Percentiles rank a stretch among this genome's conserved stretches.
These are phyloP conservation scores for Orientallactaga sibirica DNA, from an alignment of 2,797 vertebrate species.

Conservation along the genomic window DNA sequence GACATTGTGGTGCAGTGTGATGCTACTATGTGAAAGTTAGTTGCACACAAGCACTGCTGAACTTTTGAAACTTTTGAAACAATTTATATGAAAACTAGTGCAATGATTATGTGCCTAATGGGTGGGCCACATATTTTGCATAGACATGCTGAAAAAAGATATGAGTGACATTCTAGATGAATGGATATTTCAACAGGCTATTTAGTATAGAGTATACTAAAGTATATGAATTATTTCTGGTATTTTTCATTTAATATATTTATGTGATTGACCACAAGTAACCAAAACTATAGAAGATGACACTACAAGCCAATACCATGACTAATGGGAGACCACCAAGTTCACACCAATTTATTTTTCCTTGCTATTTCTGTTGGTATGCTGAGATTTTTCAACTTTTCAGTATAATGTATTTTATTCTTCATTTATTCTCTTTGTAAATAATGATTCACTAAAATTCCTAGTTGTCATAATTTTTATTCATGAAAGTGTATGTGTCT, in stretches of 20 bases:
- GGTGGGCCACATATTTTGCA: background rate
- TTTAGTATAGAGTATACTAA: background rate
- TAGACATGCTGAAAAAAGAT: background rate
- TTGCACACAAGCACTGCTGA: background rate
- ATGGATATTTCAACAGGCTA: background rate
- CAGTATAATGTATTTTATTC: background rate
- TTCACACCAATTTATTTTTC: background rate
- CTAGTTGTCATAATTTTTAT: background rate
- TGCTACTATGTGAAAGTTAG: background rate
- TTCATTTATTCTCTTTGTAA: background rate
- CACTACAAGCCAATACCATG: background rate
- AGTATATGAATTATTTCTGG: background rate
- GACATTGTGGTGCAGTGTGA: background rate
- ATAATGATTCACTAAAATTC: background rate
- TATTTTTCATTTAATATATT: background rate
- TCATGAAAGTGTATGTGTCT: background rate
- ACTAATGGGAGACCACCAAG: background rate
- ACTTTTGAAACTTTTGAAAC: background rate
- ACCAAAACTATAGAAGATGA: background rate
- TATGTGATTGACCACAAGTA: background rate
- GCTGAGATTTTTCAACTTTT: background rate
- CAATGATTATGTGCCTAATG: background rate
- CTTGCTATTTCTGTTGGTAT: background rate
- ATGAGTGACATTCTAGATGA: background rate
- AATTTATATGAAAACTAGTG: background rate